These are phyloP conservation scores for Argopecten irradians DNA, from an alignment of 1,140 invertebrate species.

Conservation along the genomic window DNA sequence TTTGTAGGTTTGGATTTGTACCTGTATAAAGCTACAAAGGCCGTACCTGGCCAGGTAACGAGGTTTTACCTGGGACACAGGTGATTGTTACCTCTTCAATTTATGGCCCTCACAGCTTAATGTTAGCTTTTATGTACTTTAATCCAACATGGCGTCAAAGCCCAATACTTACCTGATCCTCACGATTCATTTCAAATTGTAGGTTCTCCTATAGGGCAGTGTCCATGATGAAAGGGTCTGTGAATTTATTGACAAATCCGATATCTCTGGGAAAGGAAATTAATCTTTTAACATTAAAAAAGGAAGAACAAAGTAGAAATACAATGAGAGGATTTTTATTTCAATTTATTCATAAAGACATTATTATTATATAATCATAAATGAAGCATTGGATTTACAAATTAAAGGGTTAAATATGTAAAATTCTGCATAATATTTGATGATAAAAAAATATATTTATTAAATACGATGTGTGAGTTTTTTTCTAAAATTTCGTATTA, in stretches of 20 bases:
- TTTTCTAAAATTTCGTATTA: too few relatives aligned
- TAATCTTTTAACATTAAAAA: not conserved
- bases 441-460: too few relatives aligned
- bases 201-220: slow-evolving; percentile 28
- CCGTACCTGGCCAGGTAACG: not conserved
- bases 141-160: slow-evolving; percentile 32
- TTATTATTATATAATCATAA: too few relatives aligned
- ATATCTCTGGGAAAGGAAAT: slow-evolving; percentile 32
- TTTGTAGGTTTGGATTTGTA: not conserved
- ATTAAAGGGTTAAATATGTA: too few relatives aligned
- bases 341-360: too few relatives aligned
- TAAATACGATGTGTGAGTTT: too few relatives aligned
- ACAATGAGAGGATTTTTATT: slow-evolving; percentile 28
- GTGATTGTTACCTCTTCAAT: slow-evolving; percentile 34
- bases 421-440: too few relatives aligned
- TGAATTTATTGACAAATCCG: slow-evolving; percentile 41
- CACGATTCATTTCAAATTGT: slow-evolving; percentile 39
- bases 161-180: slow-evolving; percentile 36
- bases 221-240: slow-evolving; percentile 29
- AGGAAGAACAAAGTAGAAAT: not conserved
- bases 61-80: slow-evolving; percentile 28
- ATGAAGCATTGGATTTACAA: too few relatives aligned
- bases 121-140: slow-evolving; percentile 42
- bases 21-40: not conserved
- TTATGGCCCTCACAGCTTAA: slow-evolving; percentile 34